phyloP scores from a whole-genome alignment of 2,113 vertebrate genomes.

The Merops nubicus region DNA sequence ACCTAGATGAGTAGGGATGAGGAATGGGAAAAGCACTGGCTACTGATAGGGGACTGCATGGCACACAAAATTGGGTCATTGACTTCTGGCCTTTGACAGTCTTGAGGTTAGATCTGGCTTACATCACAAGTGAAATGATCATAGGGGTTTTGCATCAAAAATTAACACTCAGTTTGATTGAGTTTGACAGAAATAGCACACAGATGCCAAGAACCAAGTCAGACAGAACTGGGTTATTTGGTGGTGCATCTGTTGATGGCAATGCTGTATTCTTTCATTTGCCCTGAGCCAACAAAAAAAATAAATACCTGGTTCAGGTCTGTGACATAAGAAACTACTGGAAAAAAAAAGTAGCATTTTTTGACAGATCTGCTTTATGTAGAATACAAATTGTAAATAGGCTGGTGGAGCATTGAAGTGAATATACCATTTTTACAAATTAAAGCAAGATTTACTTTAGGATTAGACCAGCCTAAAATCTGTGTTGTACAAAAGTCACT shows the following conservation, averaged over 20 bases:
- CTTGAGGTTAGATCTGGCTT: slow-evolving; percentile 82
- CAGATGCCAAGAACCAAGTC: slow-evolving; percentile 80
- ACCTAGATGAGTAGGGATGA: background rate
- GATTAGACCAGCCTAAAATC: background rate
- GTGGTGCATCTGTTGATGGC: slow-evolving; percentile 78
- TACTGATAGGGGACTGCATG: slow-evolving; percentile 43
- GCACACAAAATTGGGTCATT: slow-evolving; percentile 82
- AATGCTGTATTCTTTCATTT: slow-evolving; percentile 48
- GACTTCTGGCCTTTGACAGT: slow-evolving; percentile 81
- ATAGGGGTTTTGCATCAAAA: slow-evolving; percentile 82
- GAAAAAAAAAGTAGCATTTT: background rate
- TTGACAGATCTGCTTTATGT: background rate
- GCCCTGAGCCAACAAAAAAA: slow-evolving; percentile 43
- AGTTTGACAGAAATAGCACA: slow-evolving; percentile 82
- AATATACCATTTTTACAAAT: background rate
- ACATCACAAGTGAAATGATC: slow-evolving; percentile 83
- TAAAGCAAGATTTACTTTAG: background rate
- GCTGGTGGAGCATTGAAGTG: background rate
- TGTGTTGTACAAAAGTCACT: background rate
- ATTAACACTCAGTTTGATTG: slow-evolving; percentile 83
- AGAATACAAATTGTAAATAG: background rate
- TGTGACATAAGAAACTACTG: slow-evolving; percentile 51
- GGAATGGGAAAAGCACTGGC: background rate
- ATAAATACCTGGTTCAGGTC: slow-evolving; percentile 12
- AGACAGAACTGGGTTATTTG: slow-evolving; percentile 78